Conservation (phyloP, 2,113 vertebrate species). For the Cettia cetti region DNA sequence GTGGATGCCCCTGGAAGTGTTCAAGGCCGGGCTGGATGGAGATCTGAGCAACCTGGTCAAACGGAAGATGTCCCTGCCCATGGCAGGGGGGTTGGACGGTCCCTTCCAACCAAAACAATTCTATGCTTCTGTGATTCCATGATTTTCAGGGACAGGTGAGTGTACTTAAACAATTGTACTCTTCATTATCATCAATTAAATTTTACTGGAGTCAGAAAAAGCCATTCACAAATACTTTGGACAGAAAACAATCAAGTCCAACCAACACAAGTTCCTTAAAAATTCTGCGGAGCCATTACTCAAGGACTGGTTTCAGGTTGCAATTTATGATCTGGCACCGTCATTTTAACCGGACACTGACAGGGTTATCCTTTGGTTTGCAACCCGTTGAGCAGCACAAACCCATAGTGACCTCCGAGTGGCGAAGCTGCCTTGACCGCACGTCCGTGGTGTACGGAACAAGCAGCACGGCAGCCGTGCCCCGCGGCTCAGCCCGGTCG, state of each 20-base stretch:
- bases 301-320: not conserved
- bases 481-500: rapidly evolving
- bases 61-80: not conserved
- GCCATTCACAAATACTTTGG: not conserved
- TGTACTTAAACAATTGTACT: not conserved
- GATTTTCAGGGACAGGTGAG: not conserved
- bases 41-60: not conserved
- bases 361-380: not conserved
- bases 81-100: not conserved
- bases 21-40: not conserved
- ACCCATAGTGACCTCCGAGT: rapidly evolving
- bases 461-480: rapidly evolving
- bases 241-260: not conserved
- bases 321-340: not conserved
- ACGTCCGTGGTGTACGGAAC: rapidly evolving
- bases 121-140: not conserved
- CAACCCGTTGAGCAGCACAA: not conserved
- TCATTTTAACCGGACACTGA: not conserved
- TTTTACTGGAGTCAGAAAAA: not conserved
- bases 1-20: not conserved
- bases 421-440: too few species aligned
- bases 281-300: not conserved
- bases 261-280: not conserved
- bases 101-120: not conserved
- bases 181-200: not conserved